Percentiles rank a stretch among this genome's conserved stretches.
These are phyloP conservation scores for Solenodon paradoxus DNA, from an alignment of 2,113 vertebrate species.

Conservation along the genomic window DNA sequence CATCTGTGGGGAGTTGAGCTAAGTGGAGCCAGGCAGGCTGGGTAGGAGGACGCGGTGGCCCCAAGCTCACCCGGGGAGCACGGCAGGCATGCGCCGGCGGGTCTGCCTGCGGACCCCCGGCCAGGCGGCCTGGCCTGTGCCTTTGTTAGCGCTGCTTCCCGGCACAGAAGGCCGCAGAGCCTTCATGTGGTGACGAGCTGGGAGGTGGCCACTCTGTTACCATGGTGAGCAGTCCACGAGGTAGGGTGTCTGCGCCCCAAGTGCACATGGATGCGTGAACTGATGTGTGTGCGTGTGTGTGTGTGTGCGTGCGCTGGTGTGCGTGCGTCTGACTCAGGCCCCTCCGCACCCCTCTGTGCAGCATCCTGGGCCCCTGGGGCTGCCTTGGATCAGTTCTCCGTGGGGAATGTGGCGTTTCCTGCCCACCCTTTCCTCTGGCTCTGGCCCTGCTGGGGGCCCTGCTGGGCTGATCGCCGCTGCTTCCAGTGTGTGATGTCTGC, in stretches of 20 bases:
- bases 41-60: conserved; percentile 70
- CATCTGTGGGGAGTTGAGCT: conserved; percentile 74
- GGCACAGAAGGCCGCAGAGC: conserved; percentile 38
- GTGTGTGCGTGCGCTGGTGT: neutral
- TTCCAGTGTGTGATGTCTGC: conserved; percentile 39
- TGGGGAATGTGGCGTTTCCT: neutral
- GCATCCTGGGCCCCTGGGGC: neutral
- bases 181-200: neutral
- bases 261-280: neutral
- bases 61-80: conserved; percentile 65
- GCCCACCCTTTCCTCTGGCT: neutral
- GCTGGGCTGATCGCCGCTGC: neutral
- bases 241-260: conserved; percentile 43
- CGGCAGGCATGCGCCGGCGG: conserved; percentile 68
- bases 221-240: conserved; percentile 66
- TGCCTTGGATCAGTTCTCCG: neutral
- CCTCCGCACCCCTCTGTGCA: neutral
- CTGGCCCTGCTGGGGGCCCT: accelerated
- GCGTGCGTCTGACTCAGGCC: neutral
- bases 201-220: conserved; percentile 70
- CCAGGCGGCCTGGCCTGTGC: conserved; percentile 23
- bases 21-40: conserved; percentile 79
- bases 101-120: conserved; percentile 41
- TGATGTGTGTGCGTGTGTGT: neutral
- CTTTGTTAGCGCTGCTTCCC: conserved; percentile 56